Conservation (phyloP, 2,888 invertebrate genomes). For the Phyllotreta cruciferae region DNA sequence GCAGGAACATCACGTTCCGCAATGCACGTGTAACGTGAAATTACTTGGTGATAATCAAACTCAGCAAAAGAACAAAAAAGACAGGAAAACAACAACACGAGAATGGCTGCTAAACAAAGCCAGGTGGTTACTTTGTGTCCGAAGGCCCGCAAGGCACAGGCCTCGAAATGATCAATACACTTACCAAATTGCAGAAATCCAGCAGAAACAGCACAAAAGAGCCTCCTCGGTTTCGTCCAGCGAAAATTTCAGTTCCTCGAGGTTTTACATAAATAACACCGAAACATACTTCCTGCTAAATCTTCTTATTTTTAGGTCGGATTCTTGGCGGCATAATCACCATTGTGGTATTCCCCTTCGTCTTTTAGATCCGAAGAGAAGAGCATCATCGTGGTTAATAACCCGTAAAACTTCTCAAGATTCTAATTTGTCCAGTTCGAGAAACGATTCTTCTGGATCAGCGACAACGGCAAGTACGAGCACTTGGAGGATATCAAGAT, state of each 20-base stretch:
- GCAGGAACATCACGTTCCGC: conserved; percentile 64
- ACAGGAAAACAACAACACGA: conserved; percentile 53
- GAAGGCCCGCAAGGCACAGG: conserved; percentile 56
- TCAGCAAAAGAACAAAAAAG: conserved; percentile 48
- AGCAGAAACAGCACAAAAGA: conserved; percentile 77
- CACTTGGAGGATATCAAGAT: conserved; percentile 87
- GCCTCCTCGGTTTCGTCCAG: conserved; percentile 86
- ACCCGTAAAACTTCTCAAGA: conserved; percentile 93
- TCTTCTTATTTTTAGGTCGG: conserved; percentile 65
- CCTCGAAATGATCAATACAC: conserved; percentile 72
- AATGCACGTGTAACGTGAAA: conserved; percentile 68
- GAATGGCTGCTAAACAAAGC: conserved; percentile 61
- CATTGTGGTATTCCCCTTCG: conserved; percentile 80
- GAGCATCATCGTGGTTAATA: conserved; percentile 88
- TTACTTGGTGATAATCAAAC: conserved; percentile 63
- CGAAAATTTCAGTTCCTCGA: conserved; percentile 87
- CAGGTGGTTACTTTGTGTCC: conserved; percentile 62
- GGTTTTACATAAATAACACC: conserved; percentile 35
- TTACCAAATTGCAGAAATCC: conserved; percentile 78
- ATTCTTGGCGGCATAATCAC: conserved; percentile 81
- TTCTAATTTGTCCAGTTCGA: conserved; percentile 86
- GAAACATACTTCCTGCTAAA: not conserved
- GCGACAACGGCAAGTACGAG: conserved; percentile 89
- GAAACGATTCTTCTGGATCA: conserved; percentile 91
- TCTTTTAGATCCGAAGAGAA: conserved; percentile 76